phyloP scores from a whole-genome alignment of 2,797 vertebrate genomes.

The Lagocephalus sceleratus region DNA sequence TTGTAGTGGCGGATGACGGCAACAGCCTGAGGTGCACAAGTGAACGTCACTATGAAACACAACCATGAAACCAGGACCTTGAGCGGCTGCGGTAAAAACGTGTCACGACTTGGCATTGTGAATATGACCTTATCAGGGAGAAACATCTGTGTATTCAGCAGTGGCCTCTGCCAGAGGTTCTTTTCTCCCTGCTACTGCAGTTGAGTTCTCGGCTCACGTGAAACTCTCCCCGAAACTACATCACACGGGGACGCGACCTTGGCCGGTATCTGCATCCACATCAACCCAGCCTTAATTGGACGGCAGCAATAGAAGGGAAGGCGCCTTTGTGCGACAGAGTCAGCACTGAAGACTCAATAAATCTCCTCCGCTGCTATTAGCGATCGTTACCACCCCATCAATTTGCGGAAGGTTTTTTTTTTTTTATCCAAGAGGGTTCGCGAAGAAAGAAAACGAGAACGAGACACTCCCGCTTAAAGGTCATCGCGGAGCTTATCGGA shows the following conservation, averaged over 20 bases:
- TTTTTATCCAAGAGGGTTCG: slow-evolving; percentile 50
- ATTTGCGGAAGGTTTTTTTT: slow-evolving; percentile 56
- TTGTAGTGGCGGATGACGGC: too few relatives aligned
- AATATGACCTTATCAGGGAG: slow-evolving; percentile 29
- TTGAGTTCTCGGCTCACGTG: slow-evolving; percentile 30
- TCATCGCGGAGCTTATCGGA: slow-evolving; percentile 61
- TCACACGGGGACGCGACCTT: slow-evolving; percentile 52
- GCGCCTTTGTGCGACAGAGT: slow-evolving; percentile 34
- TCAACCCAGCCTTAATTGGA: slow-evolving; percentile 50
- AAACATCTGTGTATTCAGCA: slow-evolving; percentile 31
- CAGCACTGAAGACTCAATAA: slow-evolving; percentile 32
- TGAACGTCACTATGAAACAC: too few relatives aligned
- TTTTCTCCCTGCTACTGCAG: slow-evolving; percentile 27
- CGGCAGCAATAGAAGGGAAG: slow-evolving; percentile 32
- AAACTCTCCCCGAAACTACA: slow-evolving; percentile 36
- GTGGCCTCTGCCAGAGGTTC: slow-evolving; percentile 22
- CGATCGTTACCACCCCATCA: slow-evolving; percentile 44
- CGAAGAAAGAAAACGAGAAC: slow-evolving; percentile 43
- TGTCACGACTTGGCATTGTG: slow-evolving; percentile 20
- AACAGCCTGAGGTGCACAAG: too few relatives aligned
- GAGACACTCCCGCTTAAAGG: slow-evolving; percentile 61
- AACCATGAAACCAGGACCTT: too few relatives aligned
- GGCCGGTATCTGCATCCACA: slow-evolving; percentile 55
- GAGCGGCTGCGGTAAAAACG: neutral
- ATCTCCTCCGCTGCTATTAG: slow-evolving; percentile 53